Evolutionary conservation across 2,888 invertebrate genomes (phyloP).

Genomic region (Zaprionus bogoriensis): DNA sequence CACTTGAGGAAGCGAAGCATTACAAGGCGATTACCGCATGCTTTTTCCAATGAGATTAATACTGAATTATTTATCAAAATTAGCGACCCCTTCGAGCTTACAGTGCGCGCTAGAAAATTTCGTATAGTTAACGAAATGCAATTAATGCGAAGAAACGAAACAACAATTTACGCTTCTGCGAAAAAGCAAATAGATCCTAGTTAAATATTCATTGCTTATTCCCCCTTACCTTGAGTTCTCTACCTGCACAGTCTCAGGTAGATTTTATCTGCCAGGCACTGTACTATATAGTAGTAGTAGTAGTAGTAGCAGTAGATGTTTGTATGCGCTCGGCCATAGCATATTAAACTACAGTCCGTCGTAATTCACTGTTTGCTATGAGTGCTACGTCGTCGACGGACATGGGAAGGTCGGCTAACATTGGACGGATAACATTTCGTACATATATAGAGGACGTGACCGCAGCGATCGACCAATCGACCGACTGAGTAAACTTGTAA

Average conservation of each 20-base stretch:
- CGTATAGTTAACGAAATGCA: not conserved
- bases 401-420: constrained; percentile 46
- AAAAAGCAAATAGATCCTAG: not conserved
- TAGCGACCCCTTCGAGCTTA: constrained; percentile 55
- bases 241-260: not conserved
- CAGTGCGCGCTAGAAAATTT: not conserved
- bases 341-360: constrained; percentile 35
- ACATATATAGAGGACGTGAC: not conserved
- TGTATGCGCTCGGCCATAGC: constrained; percentile 24
- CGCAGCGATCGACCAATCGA: too few relatives aligned
- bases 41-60: constrained; percentile 24
- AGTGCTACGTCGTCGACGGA: constrained; percentile 31
- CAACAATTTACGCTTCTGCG: not conserved
- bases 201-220: not conserved
- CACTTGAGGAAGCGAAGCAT: constrained; percentile 30
- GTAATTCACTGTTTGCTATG: constrained; percentile 42
- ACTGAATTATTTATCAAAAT: constrained; percentile 61
- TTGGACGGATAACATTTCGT: not conserved
- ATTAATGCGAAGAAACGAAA: not conserved
- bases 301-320: too few relatives aligned
- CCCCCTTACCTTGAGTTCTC: not conserved
- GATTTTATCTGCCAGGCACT: constrained; percentile 1
- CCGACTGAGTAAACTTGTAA: constrained; percentile 20
- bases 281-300: too few relatives aligned
- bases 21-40: constrained; percentile 38